Evolutionary conservation across 2,888 invertebrate genomes (phyloP), one percentile per base, ranked within the genome.

Genomic region (Ganaspis brasiliensis): DNA sequence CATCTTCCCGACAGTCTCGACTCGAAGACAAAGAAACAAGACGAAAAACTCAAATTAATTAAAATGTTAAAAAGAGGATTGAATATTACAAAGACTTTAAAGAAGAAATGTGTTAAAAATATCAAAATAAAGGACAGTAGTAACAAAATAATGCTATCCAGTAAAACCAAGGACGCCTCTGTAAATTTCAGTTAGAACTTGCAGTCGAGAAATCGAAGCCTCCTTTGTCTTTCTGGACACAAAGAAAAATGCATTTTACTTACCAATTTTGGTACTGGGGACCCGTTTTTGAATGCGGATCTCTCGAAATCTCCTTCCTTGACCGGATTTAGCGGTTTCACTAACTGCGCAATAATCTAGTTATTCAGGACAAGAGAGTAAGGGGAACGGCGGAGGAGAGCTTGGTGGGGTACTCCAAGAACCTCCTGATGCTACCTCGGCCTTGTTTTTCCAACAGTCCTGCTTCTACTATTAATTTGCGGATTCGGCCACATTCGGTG

Each of bases 341-440:
- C 79, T 81, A 88, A 89, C 89, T 89, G 89, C 89, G 89, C 89
- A 89, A 88, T 88, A 89, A 86, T 85, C 84, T 79, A 84, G 76
- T 74, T 85, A 83, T 83, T 77, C 84, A 86, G 85, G 85, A 78
- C 82, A 83, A 79, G 77, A 59, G 73, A 76, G 79, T 79, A 79
- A 83, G 75, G 83, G 83, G 79, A 80, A 83, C 72, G n/a, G 77
- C 31, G 59, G 75, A 74, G 76, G 77, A 61, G 63, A 74, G 81
- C 78, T 73, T 78, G 77, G 72, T 77, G 79, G 77, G 83, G 75
- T 80, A 77, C 73, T 81, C 82, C 80, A 76, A 73, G 76, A 80
- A 82, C 81, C 82, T 83, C 80, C 82, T 81, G 77, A 82, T 87
- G 88, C 89, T 89, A 88, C 87, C 89, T 88, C 79, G 83, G 76